Conservation (phyloP, 2,113 vertebrate species). For the Pterophyllum scalare region DNA sequence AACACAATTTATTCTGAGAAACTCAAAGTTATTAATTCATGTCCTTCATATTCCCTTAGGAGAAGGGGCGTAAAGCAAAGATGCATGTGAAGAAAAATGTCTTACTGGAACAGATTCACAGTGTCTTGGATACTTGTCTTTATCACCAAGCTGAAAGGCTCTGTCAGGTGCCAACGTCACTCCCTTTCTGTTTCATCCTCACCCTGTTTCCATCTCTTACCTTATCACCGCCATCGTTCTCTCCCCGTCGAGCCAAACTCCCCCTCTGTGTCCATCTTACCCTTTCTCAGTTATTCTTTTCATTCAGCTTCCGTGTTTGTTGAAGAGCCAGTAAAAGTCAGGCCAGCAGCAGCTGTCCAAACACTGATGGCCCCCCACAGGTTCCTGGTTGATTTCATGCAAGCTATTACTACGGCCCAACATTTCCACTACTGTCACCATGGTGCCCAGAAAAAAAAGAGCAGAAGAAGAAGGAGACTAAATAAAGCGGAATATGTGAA, state of each 20-base stretch:
- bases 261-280: slow-evolving; percentile 35
- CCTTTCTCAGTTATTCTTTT: slow-evolving; percentile 37
- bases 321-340: slow-evolving; percentile 75
- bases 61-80: not conserved
- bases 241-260: slow-evolving; percentile 26
- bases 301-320: slow-evolving; percentile 72
- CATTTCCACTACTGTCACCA: slow-evolving; percentile 54
- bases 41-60: not conserved
- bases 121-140: slow-evolving; percentile 27
- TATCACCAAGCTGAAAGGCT: slow-evolving; percentile 16
- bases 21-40: not conserved
- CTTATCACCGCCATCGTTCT: slow-evolving; percentile 36
- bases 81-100: slow-evolving; percentile 6
- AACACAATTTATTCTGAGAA: not conserved
- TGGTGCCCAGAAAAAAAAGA: slow-evolving; percentile 38
- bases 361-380: slow-evolving; percentile 64
- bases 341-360: slow-evolving; percentile 79
- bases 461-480: not conserved
- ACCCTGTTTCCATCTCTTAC: not conserved
- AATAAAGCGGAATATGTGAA: not conserved
- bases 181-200: not conserved
- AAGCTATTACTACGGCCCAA: slow-evolving; percentile 41
- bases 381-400: slow-evolving; percentile 44
- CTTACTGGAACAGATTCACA: slow-evolving; percentile 18
- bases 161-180: not conserved